A percentile compares a stretch with the other conserved stretches of the same genome.
These are phyloP conservation scores for Microtus richardsoni DNA, from an alignment of 2,113 vertebrate species.

Conservation along the genomic window DNA sequence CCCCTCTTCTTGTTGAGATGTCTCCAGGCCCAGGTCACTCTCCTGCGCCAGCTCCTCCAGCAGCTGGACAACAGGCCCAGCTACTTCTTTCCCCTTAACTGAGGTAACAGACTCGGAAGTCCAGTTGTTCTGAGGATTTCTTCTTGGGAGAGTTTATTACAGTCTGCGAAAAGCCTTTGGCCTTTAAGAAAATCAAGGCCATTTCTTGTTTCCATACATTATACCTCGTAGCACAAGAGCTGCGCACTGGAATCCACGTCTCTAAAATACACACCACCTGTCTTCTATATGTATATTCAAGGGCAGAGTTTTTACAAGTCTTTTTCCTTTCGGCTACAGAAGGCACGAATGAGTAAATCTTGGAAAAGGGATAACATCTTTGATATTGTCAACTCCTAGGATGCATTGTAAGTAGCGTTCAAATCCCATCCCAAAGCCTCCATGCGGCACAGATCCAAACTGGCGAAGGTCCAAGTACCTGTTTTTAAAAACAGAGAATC, in stretches of 20 bases:
- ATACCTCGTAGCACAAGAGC: background rate
- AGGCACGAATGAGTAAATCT: slow-evolving; percentile 94
- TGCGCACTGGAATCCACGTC: background rate
- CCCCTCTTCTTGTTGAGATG: background rate
- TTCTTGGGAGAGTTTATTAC: background rate
- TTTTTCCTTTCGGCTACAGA: slow-evolving; percentile 83
- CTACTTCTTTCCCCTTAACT: background rate
- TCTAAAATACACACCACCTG: background rate
- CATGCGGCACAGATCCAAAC: slow-evolving; percentile 96
- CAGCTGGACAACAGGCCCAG: background rate
- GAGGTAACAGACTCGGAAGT: slow-evolving; percentile 34
- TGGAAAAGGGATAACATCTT: slow-evolving; percentile 97
- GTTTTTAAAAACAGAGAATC: slow-evolving; percentile 78
- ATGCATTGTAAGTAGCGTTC: slow-evolving; percentile 96
- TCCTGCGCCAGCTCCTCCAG: too few species aligned
- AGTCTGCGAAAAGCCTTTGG: slow-evolving; percentile 6
- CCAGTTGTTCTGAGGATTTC: background rate
- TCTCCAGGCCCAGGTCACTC: background rate
- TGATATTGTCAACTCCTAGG: slow-evolving; percentile 96
- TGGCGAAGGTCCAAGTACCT: slow-evolving; percentile 98
- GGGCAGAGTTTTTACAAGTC: background rate
- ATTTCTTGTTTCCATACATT: slow-evolving; percentile 19
- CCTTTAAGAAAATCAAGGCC: slow-evolving; percentile 34
- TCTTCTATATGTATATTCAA: background rate
- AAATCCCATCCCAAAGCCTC: slow-evolving; percentile 98